Base-by-base conservation (phyloP, 1,140 invertebrate species). In the Schlechtendalia chinensis region DNA sequence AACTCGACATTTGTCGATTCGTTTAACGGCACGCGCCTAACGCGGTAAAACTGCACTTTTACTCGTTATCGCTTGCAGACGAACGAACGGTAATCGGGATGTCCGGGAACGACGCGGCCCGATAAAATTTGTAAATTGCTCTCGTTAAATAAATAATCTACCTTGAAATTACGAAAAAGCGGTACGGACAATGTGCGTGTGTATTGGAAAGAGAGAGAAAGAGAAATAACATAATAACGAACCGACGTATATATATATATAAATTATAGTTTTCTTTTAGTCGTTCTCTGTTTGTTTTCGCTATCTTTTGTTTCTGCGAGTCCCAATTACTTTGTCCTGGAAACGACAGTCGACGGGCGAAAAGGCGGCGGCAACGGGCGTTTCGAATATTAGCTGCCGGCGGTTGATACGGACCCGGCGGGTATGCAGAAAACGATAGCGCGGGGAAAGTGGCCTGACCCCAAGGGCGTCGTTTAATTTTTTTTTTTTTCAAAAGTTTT, bases 391-490 rank as follows among this genome's bases (percentile, higher is more conserved):
- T 72, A 72, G 69, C 69, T n/a, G 22, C 19, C 45, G 67, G 67
- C 50, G 45, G 67, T 69, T 69, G 67, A 69, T 69, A 50, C 47
- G 67, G 67, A 69, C 39, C n/a, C 5, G 65, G 39, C 32, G 45
- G 45, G 67, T 8, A 47, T n/a, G 39, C 5, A n/a, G 39, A n/a
- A 50, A 12, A 14, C 47, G 14, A 11, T 14, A 50, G 47, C 10
- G 47, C 47, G 11, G 58, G 14, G 11, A 58, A 77, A 61, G 58
- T 27, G 75, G 75, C 24, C 32, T 79, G 75, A 75, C 75, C 75
- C 39, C 75, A 29, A 63, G 75, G 75, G 75, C 39, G 22, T 79
- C 75, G 75, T 79, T 79, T 79, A 63, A n/a, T 22, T 59, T n/a
- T n/a, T n/a, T n/a, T n/a, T n/a, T n/a, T n/a, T n/a, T n/a, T n/a